These are phyloP conservation scores for Phalacrocorax pelagicus DNA, from an alignment of 2,113 vertebrate species.

Conservation along the genomic window DNA sequence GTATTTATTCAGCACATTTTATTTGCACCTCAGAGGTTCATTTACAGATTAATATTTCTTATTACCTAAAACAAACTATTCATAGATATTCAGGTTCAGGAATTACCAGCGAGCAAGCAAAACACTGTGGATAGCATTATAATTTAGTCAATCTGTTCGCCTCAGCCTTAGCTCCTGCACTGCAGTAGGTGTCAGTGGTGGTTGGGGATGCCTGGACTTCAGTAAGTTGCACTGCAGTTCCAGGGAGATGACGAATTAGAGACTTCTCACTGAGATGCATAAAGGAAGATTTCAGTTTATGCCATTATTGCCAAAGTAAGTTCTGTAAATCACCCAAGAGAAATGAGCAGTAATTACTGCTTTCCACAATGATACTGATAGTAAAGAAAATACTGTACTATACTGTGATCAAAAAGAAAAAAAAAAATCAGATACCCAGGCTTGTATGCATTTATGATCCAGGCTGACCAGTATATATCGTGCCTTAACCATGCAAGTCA, in stretches of 20 bases:
- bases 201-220: neutral
- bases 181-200: neutral
- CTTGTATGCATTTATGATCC: neutral
- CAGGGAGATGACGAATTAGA: neutral
- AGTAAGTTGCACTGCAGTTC: neutral
- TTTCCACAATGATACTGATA: neutral
- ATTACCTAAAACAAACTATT: constrained; percentile 37
- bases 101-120: neutral
- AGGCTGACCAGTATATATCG: neutral
- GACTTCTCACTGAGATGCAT: neutral
- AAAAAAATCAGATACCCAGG: neutral
- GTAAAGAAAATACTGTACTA: neutral
- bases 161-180: neutral
- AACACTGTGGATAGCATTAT: neutral
- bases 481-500: neutral
- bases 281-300: neutral
- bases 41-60: constrained; percentile 27
- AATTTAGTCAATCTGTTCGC: neutral
- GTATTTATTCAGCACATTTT: constrained; percentile 9
- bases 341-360: neutral
- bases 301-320: neutral
- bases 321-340: neutral
- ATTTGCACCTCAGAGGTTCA: constrained; percentile 4
- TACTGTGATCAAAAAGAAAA: neutral
- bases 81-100: neutral